These are phyloP conservation scores for Nycticorax nycticorax DNA, from an alignment of 2,113 vertebrate genomes.

Conservation along the genomic window DNA sequence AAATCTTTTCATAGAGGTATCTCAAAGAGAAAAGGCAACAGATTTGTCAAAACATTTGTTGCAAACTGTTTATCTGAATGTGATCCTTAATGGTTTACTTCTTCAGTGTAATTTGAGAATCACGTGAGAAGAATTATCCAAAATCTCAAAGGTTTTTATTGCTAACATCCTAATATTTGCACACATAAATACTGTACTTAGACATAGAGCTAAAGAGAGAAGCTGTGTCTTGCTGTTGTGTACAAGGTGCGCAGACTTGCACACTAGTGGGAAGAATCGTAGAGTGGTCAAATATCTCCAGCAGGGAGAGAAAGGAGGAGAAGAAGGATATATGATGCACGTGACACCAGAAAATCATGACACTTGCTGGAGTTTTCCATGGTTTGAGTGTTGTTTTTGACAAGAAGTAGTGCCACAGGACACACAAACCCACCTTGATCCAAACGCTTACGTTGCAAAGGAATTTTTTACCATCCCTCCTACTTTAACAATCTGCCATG, in stretches of 20 bases:
- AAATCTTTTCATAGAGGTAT: background rate
- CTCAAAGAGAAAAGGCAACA: background rate
- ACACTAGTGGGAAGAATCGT: background rate
- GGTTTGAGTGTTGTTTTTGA: background rate
- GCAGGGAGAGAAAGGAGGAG: accelerated
- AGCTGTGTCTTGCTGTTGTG: background rate
- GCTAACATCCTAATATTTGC: background rate
- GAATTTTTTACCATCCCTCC: background rate
- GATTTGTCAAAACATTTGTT: conserved; percentile 19
- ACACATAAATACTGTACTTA: background rate
- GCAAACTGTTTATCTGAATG: background rate
- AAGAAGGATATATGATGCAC: background rate
- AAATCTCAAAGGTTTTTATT: background rate
- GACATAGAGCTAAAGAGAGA: background rate
- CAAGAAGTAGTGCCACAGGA: background rate
- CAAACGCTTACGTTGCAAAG: background rate
- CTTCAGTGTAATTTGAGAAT: background rate
- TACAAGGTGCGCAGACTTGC: background rate
- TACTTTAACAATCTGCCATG: background rate
- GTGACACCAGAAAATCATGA: background rate
- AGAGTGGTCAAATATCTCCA: background rate
- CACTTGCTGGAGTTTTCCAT: background rate
- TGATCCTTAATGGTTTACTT: background rate
- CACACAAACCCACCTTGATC: background rate
- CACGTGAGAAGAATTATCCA: background rate